Percentiles rank a stretch among this genome's conserved stretches.
Evolutionary conservation across 2,888 invertebrate genomes (phyloP).

Genomic region (Stenichneumon culpator): DNA sequence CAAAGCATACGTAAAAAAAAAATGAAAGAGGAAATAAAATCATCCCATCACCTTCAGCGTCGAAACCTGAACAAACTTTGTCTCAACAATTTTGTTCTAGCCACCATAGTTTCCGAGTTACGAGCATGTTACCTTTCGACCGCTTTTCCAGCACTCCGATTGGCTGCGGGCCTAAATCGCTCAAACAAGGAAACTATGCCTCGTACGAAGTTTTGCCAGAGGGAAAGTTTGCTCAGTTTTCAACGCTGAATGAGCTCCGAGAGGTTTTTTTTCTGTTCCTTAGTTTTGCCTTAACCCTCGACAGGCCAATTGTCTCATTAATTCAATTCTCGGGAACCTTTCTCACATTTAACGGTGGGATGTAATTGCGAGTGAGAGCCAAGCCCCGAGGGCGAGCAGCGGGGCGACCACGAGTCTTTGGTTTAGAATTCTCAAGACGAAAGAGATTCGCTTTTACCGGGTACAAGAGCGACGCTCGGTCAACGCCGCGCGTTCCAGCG

Average conservation of each 20-base stretch:
- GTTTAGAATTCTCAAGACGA: conserved; percentile 27
- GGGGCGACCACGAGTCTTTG: neutral
- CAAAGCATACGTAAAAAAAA: neutral
- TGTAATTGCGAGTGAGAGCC: conserved; percentile 32
- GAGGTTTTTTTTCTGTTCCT: neutral
- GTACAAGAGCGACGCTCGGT: neutral
- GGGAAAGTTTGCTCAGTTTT: neutral
- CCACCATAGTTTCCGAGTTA: neutral
- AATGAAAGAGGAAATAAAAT: neutral
- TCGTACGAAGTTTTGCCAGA: neutral
- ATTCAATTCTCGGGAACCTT: neutral
- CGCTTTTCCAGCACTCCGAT: neutral
- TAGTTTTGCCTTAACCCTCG: neutral
- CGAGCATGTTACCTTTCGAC: neutral
- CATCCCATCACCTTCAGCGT: neutral
- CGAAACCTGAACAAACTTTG: neutral
- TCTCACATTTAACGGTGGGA: neutral
- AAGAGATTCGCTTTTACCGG: conserved; percentile 60
- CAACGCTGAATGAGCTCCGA: neutral
- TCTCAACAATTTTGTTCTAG: neutral
- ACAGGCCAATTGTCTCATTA: neutral
- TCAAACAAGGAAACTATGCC: neutral
- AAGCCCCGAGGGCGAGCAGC: conserved; percentile 16
- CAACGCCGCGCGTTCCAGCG: conserved; percentile 17
- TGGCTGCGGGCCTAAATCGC: neutral